phyloP scores from a whole-genome alignment of 2,797 vertebrate species.

The Liasis olivaceus region DNA sequence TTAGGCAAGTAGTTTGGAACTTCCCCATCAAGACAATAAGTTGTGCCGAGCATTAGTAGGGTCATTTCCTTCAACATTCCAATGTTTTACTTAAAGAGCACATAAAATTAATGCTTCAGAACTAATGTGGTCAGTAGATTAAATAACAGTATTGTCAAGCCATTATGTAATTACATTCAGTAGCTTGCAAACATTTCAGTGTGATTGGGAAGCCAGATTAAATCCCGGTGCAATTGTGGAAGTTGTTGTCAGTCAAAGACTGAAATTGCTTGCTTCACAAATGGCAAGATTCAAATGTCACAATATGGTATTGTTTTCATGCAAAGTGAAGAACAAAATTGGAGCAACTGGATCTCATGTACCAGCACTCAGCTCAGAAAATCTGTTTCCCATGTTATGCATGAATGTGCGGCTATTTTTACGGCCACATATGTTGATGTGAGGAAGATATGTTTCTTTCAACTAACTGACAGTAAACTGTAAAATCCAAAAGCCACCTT shows the following conservation, averaged over 20 bases:
- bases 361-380: neutral
- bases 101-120: neutral
- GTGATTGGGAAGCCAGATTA: neutral
- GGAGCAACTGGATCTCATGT: neutral
- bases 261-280: neutral
- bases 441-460: neutral
- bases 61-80: neutral
- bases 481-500: neutral
- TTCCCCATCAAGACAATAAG: neutral
- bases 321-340: neutral
- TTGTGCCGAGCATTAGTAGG: neutral
- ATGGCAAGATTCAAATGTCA: neutral
- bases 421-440: neutral
- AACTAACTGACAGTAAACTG: neutral
- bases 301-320: neutral
- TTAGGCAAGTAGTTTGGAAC: neutral
- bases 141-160: neutral
- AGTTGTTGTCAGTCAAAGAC: neutral
- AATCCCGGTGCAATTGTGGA: neutral
- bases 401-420: neutral
- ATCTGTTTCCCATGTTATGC: neutral
- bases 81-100: neutral
- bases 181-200: neutral
- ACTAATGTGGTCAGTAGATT: neutral
- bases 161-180: neutral